Evolutionary conservation across 2,113 vertebrate genomes (phyloP).

Genomic region (Tretioscincus oriximinensis): DNA sequence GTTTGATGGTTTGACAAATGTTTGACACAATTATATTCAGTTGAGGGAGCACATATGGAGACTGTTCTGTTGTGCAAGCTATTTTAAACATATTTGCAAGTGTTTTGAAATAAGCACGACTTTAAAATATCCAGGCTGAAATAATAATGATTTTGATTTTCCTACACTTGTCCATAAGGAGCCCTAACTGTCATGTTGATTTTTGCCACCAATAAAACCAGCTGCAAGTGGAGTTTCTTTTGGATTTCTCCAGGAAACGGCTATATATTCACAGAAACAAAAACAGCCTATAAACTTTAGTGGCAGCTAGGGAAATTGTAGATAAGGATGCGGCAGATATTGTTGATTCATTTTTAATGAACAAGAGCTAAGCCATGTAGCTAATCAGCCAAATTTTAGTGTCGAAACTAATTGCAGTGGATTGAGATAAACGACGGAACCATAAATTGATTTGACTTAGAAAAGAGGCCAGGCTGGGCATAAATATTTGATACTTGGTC

Average conservation of each 20-base stretch:
- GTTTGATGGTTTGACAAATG: not conserved
- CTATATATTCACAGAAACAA: not conserved
- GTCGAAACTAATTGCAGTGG: conserved; percentile 14
- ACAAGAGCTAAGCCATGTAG: conserved; percentile 12
- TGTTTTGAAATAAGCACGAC: not conserved
- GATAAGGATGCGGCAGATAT: not conserved
- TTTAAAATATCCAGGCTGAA: conserved; percentile 38
- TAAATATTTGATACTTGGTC: not conserved
- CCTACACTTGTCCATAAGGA: not conserved
- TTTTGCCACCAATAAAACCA: not conserved
- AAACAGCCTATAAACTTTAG: not conserved
- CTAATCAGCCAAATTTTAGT: conserved; percentile 2
- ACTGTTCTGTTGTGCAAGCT: not conserved
- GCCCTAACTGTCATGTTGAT: not conserved
- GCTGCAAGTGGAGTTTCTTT: not conserved
- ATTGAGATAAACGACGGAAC: conserved; percentile 8
- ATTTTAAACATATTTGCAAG: conserved; percentile 37
- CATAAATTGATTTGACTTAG: not conserved
- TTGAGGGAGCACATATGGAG: not conserved
- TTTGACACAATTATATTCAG: not conserved
- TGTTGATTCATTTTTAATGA: conserved; percentile 18
- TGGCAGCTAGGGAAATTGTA: conserved; percentile 2
- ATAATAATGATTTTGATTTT: not conserved
- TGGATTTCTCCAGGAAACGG: conserved; percentile 6
- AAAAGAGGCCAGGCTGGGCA: not conserved